Evolutionary conservation across 2,888 invertebrate genomes (phyloP).

Genomic region (Pyrrhia umbra): DNA sequence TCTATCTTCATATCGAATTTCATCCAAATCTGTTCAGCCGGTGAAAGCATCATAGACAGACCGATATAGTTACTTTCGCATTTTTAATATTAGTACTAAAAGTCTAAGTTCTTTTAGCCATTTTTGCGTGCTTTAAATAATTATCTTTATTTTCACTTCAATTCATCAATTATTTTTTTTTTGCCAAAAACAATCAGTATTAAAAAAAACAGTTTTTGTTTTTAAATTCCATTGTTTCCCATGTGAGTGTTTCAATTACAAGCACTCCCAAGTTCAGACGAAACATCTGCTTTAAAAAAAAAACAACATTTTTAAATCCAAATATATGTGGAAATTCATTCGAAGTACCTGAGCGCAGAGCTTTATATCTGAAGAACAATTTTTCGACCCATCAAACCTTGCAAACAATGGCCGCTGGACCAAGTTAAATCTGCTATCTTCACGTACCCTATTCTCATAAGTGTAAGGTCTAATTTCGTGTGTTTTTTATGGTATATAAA

Average conservation of each 20-base stretch:
- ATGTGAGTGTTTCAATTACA: background rate
- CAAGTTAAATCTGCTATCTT: background rate
- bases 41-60: too few relatives aligned
- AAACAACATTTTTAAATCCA: constrained; percentile 27
- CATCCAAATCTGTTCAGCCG: too few relatives aligned
- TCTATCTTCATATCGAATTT: too few relatives aligned
- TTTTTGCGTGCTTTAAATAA: too few relatives aligned
- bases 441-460: fast-evolving
- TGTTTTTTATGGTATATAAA: background rate
- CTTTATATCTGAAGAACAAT: constrained; percentile 57
- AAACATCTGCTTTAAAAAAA: constrained; percentile 2
- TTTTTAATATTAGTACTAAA: too few relatives aligned
- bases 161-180: too few relatives aligned
- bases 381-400: constrained; percentile 58
- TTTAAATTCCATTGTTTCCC: background rate
- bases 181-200: background rate
- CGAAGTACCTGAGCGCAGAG: constrained; percentile 34
- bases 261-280: background rate
- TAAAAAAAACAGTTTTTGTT: background rate
- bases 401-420: constrained; percentile 52
- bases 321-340: constrained; percentile 23
- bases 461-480: background rate
- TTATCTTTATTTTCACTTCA: too few relatives aligned
- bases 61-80: too few relatives aligned
- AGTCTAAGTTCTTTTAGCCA: too few relatives aligned